These are phyloP conservation scores for Branchipolynoe longqiensis DNA, from an alignment of 2,888 invertebrate species.

Conservation along the genomic window DNA sequence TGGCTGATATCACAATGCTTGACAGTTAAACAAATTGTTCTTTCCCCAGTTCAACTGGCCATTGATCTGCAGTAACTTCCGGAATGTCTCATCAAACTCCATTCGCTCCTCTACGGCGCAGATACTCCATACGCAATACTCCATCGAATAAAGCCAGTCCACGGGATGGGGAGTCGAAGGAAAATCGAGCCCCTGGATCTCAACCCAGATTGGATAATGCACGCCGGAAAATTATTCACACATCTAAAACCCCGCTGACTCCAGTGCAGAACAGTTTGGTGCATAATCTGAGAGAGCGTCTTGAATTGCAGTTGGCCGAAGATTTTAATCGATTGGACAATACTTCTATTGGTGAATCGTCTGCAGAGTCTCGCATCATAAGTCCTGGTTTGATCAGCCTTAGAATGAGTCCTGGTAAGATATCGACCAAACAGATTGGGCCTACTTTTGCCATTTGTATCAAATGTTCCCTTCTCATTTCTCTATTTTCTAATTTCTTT, in stretches of 20 bases:
- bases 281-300: conserved; percentile 40
- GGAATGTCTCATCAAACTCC: too few species aligned
- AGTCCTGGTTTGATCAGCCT: conserved; percentile 15
- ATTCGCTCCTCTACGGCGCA: too few species aligned
- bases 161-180: background rate
- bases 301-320: conserved; percentile 39
- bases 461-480: too few species aligned
- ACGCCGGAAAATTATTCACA: background rate
- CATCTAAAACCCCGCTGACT: conserved; percentile 14
- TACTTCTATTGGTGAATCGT: background rate
- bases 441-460: too few species aligned
- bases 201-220: background rate
- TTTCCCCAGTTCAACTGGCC: too few species aligned
- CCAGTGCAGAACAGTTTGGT: conserved; percentile 58
- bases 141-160: background rate
- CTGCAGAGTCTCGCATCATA: too few species aligned
- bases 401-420: conserved; percentile 40
- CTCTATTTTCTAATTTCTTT: too few species aligned
- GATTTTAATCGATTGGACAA: background rate
- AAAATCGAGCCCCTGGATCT: background rate
- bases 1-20: too few species aligned
- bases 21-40: too few species aligned
- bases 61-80: too few species aligned
- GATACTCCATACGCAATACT: too few species aligned
- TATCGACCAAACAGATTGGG: too few species aligned